Conservation (phyloP, 2,888 invertebrate species). For the Rhamnusium bicolor region DNA sequence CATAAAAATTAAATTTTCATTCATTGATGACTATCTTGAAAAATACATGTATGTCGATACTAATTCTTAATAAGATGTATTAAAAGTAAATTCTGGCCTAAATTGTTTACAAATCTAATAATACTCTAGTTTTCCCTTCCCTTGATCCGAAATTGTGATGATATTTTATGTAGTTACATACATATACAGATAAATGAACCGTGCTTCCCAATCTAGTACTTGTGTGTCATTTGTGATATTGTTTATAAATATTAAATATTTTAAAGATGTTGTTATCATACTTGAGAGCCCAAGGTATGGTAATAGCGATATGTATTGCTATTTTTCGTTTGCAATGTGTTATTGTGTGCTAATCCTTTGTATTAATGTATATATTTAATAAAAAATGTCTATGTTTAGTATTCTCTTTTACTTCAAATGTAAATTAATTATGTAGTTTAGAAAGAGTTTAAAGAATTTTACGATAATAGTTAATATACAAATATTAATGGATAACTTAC, state of each 20-base stretch:
- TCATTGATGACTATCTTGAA: too few relatives aligned
- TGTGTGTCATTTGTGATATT: slow-evolving; percentile 35
- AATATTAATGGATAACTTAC: too few relatives aligned
- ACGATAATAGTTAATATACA: too few relatives aligned
- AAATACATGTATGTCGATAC: too few relatives aligned
- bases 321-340: slow-evolving; percentile 2
- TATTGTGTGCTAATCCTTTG: background rate
- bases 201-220: slow-evolving; percentile 40
- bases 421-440: too few relatives aligned
- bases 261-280: slow-evolving; percentile 51
- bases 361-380: slow-evolving; percentile 28
- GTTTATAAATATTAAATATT: slow-evolving; percentile 27
- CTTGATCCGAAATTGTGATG: slow-evolving; percentile 25
- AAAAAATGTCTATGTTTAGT: slow-evolving; percentile 23
- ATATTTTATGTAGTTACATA: background rate
- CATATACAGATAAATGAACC: slow-evolving; percentile 1
- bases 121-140: slow-evolving; percentile 26
- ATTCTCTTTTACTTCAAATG: background rate
- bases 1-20: too few relatives aligned
- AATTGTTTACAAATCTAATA: slow-evolving; percentile 24
- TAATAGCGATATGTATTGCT: slow-evolving; percentile 44
- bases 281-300: slow-evolving; percentile 60
- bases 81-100: slow-evolving; percentile 44
- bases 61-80: too few relatives aligned
- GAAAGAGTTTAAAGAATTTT: too few relatives aligned